Evolutionary conservation across 2,113 vertebrate genomes (phyloP).

Genomic region (Todiramphus saurophagus): DNA sequence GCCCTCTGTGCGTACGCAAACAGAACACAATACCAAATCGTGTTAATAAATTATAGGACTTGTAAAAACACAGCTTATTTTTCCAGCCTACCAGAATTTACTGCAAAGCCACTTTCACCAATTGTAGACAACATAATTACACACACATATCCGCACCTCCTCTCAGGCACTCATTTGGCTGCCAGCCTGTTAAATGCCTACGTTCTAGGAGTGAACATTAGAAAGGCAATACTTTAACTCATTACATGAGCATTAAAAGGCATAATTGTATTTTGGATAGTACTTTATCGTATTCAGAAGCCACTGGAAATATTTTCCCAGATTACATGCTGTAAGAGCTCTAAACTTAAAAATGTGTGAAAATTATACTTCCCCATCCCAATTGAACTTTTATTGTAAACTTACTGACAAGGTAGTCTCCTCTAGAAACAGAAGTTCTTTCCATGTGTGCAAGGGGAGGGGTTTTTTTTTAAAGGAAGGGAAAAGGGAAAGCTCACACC

Average conservation of each 20-base stretch:
- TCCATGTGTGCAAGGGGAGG: background rate
- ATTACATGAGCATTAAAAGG: slow-evolving; percentile 35
- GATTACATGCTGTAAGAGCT: slow-evolving; percentile 25
- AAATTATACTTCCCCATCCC: background rate
- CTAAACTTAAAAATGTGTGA: slow-evolving; percentile 25
- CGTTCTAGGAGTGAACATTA: background rate
- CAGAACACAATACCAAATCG: slow-evolving; percentile 32
- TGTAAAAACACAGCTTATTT: slow-evolving; percentile 36
- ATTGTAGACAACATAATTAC: slow-evolving; percentile 58
- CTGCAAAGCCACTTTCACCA: slow-evolving; percentile 58
- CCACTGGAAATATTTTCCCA: slow-evolving; percentile 52
- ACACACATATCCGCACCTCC: background rate
- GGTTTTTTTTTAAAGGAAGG: background rate
- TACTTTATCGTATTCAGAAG: slow-evolving; percentile 38
- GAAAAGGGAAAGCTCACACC: slow-evolving; percentile 27
- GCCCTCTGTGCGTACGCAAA: background rate
- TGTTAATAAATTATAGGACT: slow-evolving; percentile 58
- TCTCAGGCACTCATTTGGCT: slow-evolving; percentile 26
- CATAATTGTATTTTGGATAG: slow-evolving; percentile 47
- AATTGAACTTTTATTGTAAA: background rate
- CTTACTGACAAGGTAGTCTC: background rate
- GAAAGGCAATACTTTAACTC: slow-evolving; percentile 46
- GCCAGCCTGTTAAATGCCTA: slow-evolving; percentile 40
- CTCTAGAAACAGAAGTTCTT: background rate
- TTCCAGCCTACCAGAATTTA: slow-evolving; percentile 38